Base-by-base conservation (phyloP, 2,888 invertebrate species). In the Aphelenchoides bicaudatus region DNA sequence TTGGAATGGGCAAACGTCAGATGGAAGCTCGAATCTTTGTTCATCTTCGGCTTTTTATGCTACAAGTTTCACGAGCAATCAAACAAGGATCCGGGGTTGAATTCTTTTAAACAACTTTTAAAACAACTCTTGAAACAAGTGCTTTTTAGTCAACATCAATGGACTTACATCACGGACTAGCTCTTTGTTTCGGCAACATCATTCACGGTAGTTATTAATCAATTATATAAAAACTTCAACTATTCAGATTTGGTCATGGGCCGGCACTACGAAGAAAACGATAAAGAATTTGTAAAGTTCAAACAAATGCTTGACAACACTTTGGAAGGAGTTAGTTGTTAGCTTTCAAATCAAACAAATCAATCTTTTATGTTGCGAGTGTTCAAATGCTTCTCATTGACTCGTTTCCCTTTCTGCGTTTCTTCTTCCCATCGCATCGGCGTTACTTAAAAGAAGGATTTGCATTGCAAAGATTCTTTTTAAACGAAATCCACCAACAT, bases 231-330 rank as follows among this genome's bases (percentile, higher is more conserved):
- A n/a, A n/a, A n/a, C n/a, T n/a, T n/a, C n/a, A n/a, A n/a, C n/a
- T n/a, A n/a, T n/a, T n/a, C n/a, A n/a, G n/a, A 72, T 21, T 61
- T 78, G 56, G 71, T 78, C 5, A 67, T 79, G 49, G 79, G 79
- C 16, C 63, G 67, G 16, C 58, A 61, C 48, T 75, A 65, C 57
- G 59, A 61, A 10, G 66, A 67, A 52, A 66, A 67, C 39, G 73
- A 74, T 48, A 61, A 64, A 2, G 70, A 72, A 38, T 78, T 78
- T 47, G 58, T 63, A 21, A 49, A 58, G 29, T 69, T 74, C 63
- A 74, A 73, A 54, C 29, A 59, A 16, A 56, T 68, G 29, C 67
- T 73, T 27, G 73, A 73, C 50, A 59, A 47, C 3, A 59, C 61
- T 6, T 56, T 75, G 6, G 61, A 67, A 47, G 70, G 68, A 58